Conservation (phyloP, 1,140 invertebrate species). For the Octopus bimaculoides region DNA sequence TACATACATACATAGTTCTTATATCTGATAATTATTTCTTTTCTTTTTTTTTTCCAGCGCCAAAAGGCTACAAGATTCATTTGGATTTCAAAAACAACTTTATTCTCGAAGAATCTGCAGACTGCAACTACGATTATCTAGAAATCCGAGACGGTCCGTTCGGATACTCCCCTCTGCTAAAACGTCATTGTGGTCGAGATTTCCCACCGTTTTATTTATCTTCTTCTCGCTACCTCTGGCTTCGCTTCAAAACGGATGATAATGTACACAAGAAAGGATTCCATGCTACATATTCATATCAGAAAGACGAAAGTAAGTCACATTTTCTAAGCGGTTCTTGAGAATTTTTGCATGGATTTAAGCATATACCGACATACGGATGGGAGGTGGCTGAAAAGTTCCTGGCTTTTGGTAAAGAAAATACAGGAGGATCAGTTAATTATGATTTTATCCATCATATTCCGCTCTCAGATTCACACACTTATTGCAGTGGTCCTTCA, state of each 20-base stretch:
- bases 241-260: slow-evolving; percentile 80
- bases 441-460: no score
- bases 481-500: no score
- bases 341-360: no score
- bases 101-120: slow-evolving; percentile 69
- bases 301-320: slow-evolving; percentile 34
- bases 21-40: neutral
- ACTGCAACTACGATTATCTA: slow-evolving; percentile 78
- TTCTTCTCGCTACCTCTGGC: slow-evolving; percentile 75
- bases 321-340: no score
- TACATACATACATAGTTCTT: no score
- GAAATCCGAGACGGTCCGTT: slow-evolving; percentile 82
- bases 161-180: slow-evolving; percentile 73
- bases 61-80: slow-evolving; percentile 69
- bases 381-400: no score
- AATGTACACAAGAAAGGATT: slow-evolving; percentile 82
- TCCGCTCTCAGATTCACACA: no score
- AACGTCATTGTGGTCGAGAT: slow-evolving; percentile 71
- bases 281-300: slow-evolving; percentile 68
- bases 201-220: slow-evolving; percentile 78
- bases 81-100: slow-evolving; percentile 82
- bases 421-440: no score
- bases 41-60: slow-evolving; percentile 65
- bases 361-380: no score
- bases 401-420: no score